Conservation (phyloP, 2,888 invertebrate species). For the Aleiodes alternator region DNA sequence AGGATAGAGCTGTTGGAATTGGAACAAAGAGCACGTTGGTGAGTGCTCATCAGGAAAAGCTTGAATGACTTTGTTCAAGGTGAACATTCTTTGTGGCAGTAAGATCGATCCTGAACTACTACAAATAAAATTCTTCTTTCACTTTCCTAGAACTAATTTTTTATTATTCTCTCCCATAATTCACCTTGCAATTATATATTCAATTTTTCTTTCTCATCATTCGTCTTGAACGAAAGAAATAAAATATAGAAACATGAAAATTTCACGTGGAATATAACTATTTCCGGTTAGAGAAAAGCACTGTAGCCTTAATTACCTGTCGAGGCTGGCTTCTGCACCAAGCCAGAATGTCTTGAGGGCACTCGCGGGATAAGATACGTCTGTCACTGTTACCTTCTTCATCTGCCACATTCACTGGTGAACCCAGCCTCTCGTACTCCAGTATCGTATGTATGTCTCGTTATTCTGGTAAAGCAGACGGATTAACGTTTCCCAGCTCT, state of each 20-base stretch:
- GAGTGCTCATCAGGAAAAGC: slow-evolving; percentile 19
- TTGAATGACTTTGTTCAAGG: slow-evolving; percentile 21
- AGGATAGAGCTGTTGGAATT: neutral
- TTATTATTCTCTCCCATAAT: neutral
- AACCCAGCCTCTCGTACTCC: neutral
- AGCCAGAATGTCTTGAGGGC: slow-evolving; percentile 44
- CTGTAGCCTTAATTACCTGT: slow-evolving; percentile 54
- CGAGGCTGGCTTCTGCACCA: slow-evolving; percentile 42
- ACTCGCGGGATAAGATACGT: slow-evolving; percentile 48
- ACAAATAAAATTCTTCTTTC: neutral
- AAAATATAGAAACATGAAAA: neutral
- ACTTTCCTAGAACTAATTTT: neutral
- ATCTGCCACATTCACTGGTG: slow-evolving; percentile 37
- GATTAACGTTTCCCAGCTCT: slow-evolving; percentile 28
- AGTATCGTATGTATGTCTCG: slow-evolving; percentile 16
- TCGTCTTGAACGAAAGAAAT: neutral
- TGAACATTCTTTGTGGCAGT: neutral
- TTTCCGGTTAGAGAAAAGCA: slow-evolving; percentile 13
- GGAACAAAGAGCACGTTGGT: slow-evolving; percentile 12
- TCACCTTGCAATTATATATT: neutral
- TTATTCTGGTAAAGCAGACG: slow-evolving; percentile 33
- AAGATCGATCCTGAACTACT: neutral
- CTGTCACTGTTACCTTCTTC: slow-evolving; percentile 45
- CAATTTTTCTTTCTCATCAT: slow-evolving; percentile 19
- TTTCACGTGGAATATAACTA: slow-evolving; percentile 12